These are phyloP conservation scores for Anoncus sp. DNA, from an alignment of 2,888 invertebrate genomes.

Conservation along the genomic window DNA sequence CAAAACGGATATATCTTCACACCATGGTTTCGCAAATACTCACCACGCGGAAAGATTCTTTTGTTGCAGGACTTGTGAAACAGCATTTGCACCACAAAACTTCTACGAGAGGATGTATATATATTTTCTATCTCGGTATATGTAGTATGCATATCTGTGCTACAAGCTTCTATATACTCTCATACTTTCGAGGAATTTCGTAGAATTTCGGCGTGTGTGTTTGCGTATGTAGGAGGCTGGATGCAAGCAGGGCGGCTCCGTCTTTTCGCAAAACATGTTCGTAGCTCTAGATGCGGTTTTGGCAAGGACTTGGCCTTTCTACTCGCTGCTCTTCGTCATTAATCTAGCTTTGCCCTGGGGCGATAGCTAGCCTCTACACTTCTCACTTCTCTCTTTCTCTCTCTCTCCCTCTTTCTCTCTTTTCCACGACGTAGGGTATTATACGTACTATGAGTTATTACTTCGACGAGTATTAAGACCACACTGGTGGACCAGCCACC, in stretches of 20 bases:
- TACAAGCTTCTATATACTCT: slow-evolving; percentile 14
- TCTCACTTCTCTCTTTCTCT: slow-evolving; percentile 32
- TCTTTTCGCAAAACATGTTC: slow-evolving; percentile 58
- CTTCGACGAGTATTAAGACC: slow-evolving; percentile 58
- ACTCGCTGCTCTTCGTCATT: slow-evolving; percentile 56
- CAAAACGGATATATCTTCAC: slow-evolving; percentile 29
- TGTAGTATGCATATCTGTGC: neutral
- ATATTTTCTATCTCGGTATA: neutral
- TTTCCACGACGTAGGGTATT: slow-evolving; percentile 47
- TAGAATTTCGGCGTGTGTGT: slow-evolving; percentile 20
- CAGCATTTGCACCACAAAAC: slow-evolving; percentile 23
- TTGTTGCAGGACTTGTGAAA: slow-evolving; percentile 31
- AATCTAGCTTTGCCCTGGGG: slow-evolving; percentile 60
- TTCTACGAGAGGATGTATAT: neutral
- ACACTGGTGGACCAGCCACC: slow-evolving; percentile 41
- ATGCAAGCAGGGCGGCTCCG: slow-evolving; percentile 11
- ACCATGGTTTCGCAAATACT: slow-evolving; percentile 12
- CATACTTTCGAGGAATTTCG: slow-evolving; percentile 9
- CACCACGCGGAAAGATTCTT: slow-evolving; percentile 29
- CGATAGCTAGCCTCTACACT: slow-evolving; percentile 57
- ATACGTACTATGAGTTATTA: slow-evolving; percentile 60
- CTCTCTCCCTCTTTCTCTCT: slow-evolving; percentile 37
- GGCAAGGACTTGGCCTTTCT: slow-evolving; percentile 57
- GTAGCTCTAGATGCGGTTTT: slow-evolving; percentile 58
- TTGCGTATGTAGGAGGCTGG: slow-evolving; percentile 7